These are phyloP conservation scores for Tonatia bakeri DNA, from an alignment of 2,113 vertebrate genomes.

Conservation along the genomic window DNA sequence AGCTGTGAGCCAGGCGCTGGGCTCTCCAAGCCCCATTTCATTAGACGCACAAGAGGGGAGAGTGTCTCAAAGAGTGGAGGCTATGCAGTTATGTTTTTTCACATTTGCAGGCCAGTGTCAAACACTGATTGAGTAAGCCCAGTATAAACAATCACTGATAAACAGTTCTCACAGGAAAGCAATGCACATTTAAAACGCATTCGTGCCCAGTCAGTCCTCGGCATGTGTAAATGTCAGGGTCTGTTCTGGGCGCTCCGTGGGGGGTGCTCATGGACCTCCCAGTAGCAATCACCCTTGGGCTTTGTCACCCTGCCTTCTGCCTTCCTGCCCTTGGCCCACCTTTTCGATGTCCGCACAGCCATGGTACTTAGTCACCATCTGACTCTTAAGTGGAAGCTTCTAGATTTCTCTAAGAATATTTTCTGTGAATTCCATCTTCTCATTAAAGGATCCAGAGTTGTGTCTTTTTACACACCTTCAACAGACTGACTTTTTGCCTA, in stretches of 20 bases:
- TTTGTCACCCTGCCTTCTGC: background rate
- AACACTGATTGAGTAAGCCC: conserved; percentile 4
- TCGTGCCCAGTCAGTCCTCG: background rate
- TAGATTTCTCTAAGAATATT: background rate
- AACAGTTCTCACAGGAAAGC: conserved; percentile 17
- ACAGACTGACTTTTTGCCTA: background rate
- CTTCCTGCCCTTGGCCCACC: background rate
- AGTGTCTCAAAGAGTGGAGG: background rate
- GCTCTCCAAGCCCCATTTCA: background rate
- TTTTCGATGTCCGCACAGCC: background rate
- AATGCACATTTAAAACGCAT: conserved; percentile 39
- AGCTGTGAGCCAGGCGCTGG: background rate
- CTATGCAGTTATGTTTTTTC: background rate
- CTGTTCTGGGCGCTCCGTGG: background rate
- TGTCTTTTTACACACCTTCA: background rate
- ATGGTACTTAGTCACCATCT: background rate
- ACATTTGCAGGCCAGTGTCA: background rate
- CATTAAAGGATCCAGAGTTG: background rate
- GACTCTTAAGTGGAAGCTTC: background rate
- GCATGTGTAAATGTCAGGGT: background rate
- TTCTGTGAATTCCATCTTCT: background rate
- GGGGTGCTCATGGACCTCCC: background rate
- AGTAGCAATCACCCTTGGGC: background rate
- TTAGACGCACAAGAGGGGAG: background rate
- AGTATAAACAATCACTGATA: conserved; percentile 24